Conservation (phyloP, 2,113 vertebrate species). For the Centropus bengalensis region DNA sequence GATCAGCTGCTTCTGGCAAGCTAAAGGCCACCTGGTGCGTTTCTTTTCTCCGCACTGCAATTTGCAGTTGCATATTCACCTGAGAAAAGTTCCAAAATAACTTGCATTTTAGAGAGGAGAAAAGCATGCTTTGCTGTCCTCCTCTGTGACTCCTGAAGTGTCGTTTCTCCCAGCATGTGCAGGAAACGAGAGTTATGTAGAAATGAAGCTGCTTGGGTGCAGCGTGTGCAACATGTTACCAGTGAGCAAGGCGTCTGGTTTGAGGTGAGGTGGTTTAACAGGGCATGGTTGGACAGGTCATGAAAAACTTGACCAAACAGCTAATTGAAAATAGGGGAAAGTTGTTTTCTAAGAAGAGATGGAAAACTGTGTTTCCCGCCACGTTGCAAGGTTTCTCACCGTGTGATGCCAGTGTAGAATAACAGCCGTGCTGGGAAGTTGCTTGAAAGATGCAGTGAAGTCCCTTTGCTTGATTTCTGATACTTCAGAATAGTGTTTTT, state of each 20-base stretch:
- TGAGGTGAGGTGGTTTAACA: neutral
- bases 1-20: neutral
- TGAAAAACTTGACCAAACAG: neutral
- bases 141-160: neutral
- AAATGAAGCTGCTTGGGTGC: neutral
- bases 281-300: neutral
- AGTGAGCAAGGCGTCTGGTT: neutral
- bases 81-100: neutral
- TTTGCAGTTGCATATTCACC: neutral
- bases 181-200: neutral
- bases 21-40: neutral
- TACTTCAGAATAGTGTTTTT: neutral
- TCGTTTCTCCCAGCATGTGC: neutral
- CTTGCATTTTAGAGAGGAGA: neutral
- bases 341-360: neutral
- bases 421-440: neutral
- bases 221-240: neutral
- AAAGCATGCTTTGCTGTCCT: neutral
- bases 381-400: neutral
- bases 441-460: neutral
- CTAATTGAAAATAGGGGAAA: neutral
- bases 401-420: neutral
- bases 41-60: neutral
- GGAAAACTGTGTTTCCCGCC: neutral
- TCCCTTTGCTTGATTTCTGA: neutral